Evolutionary conservation across 2,113 vertebrate species (phyloP).

Genomic region (Edolisoma coerulescens): DNA sequence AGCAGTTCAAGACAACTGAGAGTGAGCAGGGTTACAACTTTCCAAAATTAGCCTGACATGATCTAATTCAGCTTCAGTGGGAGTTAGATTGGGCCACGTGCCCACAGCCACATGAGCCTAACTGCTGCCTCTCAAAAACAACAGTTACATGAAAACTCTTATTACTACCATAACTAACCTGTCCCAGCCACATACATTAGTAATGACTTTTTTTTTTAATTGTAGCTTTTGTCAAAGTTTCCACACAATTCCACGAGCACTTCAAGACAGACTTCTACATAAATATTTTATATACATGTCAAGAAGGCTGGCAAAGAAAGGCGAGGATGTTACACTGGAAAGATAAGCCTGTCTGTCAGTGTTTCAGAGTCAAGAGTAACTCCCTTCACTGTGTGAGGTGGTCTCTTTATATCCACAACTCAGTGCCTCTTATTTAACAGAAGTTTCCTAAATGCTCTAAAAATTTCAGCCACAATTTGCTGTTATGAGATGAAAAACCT

Average conservation of each 20-base stretch:
- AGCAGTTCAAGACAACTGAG: not conserved
- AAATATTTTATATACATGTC: not conserved
- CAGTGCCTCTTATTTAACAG: not conserved
- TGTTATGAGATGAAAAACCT: not conserved
- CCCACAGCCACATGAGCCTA: not conserved
- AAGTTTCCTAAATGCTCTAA: not conserved
- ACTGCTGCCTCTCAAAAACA: not conserved
- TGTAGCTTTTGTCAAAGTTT: not conserved
- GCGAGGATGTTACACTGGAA: not conserved
- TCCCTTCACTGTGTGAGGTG: not conserved
- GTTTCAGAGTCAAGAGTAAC: not conserved
- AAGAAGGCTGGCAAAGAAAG: not conserved
- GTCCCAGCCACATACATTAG: not conserved
- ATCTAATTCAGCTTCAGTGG: conserved; percentile 12
- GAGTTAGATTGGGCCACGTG: not conserved
- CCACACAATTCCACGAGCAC: not conserved
- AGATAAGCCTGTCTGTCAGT: not conserved
- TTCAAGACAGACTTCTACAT: not conserved
- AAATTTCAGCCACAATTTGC: not conserved
- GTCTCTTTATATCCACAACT: not conserved
- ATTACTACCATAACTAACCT: not conserved
- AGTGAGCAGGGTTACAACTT: not conserved
- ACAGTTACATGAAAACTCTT: not conserved
- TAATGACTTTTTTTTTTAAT: not conserved
- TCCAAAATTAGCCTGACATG: not conserved